Conservation (phyloP, 2,113 vertebrate species). For the Prochilodus magdalenae region DNA sequence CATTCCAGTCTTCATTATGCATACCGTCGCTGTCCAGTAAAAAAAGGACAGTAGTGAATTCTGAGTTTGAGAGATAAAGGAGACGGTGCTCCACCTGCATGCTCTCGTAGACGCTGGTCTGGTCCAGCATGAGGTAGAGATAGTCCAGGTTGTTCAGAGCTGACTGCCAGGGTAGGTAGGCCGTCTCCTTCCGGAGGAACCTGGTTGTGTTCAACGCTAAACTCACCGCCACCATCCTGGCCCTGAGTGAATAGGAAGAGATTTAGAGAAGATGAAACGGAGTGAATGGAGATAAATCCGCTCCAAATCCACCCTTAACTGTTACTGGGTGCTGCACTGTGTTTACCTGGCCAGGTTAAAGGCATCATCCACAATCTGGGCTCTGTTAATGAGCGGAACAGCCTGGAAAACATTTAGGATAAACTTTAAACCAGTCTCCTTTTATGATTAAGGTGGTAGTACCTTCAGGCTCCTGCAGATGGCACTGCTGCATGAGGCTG, state of each 20-base stretch:
- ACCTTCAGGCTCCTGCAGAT: too few species aligned
- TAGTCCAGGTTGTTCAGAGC: conserved; percentile 83
- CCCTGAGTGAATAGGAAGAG: conserved; percentile 70
- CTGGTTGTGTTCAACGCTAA: conserved; percentile 84
- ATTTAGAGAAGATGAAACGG: too few species aligned
- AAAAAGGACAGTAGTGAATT: too few species aligned
- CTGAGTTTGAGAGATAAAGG: too few species aligned
- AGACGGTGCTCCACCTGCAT: conserved; percentile 78
- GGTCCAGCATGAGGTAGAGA: conserved; percentile 90
- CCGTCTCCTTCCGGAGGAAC: conserved; percentile 77
- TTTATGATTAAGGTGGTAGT: too few species aligned
- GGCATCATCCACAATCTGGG: conserved; percentile 86
- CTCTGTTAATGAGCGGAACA: conserved; percentile 87
- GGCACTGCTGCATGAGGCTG: too few species aligned
- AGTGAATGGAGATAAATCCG: too few species aligned
- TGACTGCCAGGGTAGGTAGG: conserved; percentile 89
- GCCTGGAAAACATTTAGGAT: conserved; percentile 70
- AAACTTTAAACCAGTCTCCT: too few species aligned
- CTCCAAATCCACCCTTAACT: too few species aligned
- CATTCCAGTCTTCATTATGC: not conserved
- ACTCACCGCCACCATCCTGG: conserved; percentile 67
- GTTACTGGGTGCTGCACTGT: conserved; percentile 37
- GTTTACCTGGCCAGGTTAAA: conserved; percentile 89
- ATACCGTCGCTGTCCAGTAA: not conserved
- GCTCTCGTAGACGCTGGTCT: conserved; percentile 81